Evolutionary conservation across 2,113 vertebrate genomes (phyloP), one percentile per base, ranked within the genome.

Genomic region (Gyps fulvus): DNA sequence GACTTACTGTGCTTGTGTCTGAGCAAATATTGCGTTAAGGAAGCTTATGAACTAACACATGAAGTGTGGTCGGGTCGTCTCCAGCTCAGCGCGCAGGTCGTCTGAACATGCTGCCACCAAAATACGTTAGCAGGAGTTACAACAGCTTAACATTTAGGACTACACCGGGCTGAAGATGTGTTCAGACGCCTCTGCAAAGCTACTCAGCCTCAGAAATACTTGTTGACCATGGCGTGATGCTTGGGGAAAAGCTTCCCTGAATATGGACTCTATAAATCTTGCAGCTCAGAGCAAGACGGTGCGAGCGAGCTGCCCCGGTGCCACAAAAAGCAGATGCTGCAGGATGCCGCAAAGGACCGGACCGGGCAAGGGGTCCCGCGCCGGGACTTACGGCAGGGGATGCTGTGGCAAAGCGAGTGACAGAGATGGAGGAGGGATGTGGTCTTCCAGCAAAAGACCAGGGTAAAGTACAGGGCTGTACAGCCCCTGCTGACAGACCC

Each of bases 11-110:
- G 87, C 83, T 77, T 26, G 21, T 23, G 52, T 80, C 80, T 19
- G 4, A 95, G 95, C 83, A 96, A 96, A 96, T 77, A 96, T 36
- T 93, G 86, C n/a, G 2, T 52, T 91, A 93, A 85, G 59, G 87
- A 94, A 94, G 92, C 81, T 87, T 34, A 71, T n/a, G 94, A 87
- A 74, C 93, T 67, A 58, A 74, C 55, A 67, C 66, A 59, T 23
- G 7, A 61, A 87, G 87, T 4, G 4, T 47, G 54, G 50, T 31
- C 27, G 12, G 83, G 81, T 74, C 15, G 8, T 32, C 83, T 80
- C 77, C 93, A 84, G 86, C 72, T 87, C 83, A 71, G 70, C 52
- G 76, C 13, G 1, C 29, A 13, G 40, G 81, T 3, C 49, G 34
- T 42, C 84, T 58, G 73, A 83, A 70, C 29, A 22, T 2, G 17